Conservation (phyloP, 2,113 vertebrate species). For the Malurus elegans region DNA sequence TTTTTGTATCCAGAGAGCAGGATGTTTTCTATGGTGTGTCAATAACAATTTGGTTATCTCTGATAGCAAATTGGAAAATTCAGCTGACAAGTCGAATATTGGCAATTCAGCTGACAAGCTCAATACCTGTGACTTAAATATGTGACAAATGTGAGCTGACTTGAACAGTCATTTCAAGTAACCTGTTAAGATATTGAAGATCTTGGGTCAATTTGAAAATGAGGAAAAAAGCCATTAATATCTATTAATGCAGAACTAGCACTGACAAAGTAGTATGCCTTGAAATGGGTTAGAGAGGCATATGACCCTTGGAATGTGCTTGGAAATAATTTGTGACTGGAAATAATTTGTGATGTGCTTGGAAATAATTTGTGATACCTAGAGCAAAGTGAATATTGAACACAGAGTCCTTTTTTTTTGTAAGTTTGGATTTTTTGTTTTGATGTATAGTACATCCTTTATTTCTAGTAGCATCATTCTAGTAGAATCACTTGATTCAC, state of each 20-base stretch:
- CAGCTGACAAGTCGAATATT: neutral
- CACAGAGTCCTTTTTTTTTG: neutral
- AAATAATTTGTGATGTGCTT: neutral
- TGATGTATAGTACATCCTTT: neutral
- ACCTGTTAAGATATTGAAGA: neutral
- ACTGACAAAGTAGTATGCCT: neutral
- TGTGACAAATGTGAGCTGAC: neutral
- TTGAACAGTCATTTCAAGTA: constrained; percentile 13
- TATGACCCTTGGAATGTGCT: neutral
- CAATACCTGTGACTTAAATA: neutral
- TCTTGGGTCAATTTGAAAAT: constrained; percentile 16
- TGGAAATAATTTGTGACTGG: neutral
- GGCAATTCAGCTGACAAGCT: neutral
- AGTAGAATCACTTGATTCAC: neutral
- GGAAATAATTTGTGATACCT: neutral
- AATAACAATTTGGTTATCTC: constrained; percentile 25
- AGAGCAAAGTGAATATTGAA: neutral
- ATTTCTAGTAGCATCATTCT: neutral
- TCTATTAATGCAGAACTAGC: neutral
- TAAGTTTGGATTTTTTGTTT: neutral
- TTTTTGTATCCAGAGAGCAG: neutral
- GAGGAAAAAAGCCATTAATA: neutral
- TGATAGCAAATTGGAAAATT: constrained; percentile 1
- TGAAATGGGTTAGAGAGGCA: neutral
- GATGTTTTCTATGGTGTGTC: neutral